phyloP scores from a whole-genome alignment of 2,113 vertebrate species.

The Calidris pygmaea region DNA sequence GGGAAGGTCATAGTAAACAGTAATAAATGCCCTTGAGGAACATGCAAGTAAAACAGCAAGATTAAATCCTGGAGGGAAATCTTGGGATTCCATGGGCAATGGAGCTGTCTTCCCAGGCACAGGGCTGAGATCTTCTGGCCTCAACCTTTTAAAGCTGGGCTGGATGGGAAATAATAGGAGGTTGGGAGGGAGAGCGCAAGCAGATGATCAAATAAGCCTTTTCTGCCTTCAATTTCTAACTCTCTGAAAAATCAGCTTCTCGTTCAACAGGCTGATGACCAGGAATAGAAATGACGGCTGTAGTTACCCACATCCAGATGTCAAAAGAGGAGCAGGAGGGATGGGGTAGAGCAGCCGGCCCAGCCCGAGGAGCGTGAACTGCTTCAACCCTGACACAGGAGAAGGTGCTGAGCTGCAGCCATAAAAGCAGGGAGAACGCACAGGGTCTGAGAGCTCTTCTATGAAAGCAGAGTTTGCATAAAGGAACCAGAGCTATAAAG shows the following conservation, averaged over 20 bases:
- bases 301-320: neutral
- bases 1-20: rapidly evolving
- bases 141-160: neutral
- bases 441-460: too few species aligned
- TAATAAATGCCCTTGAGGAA: neutral
- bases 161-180: neutral
- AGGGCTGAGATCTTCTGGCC: neutral
- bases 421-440: too few species aligned
- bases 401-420: neutral
- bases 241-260: neutral
- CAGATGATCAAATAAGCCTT: neutral
- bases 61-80: neutral
- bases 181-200: neutral
- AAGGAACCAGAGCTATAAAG: neutral
- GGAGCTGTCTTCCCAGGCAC: neutral
- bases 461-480: neutral
- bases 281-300: neutral
- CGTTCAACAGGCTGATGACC: neutral
- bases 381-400: neutral
- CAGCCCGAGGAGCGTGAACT: neutral
- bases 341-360: neutral
- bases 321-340: neutral
- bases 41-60: neutral
- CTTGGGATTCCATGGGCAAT: rapidly evolving
- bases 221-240: neutral